Percentiles rank a stretch among this genome's conserved stretches.
Evolutionary conservation across 2,888 invertebrate genomes (phyloP).

Genomic region (Ferdinandea cuprea): DNA sequence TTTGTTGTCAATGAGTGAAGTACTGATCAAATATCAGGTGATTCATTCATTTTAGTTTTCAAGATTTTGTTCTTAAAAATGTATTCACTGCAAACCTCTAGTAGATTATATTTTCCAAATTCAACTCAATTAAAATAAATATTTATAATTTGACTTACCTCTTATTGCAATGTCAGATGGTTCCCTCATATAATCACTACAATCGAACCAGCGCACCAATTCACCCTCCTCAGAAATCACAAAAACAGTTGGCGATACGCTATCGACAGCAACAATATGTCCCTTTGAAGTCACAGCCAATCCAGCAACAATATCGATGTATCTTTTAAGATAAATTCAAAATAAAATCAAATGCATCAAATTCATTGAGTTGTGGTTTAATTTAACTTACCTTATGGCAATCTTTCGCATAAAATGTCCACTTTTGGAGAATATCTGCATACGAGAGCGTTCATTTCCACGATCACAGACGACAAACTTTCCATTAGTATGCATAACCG

Average conservation of each 20-base stretch:
- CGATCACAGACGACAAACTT: slow-evolving; percentile 99
- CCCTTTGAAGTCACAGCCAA: slow-evolving; percentile 96
- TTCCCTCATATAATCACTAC: slow-evolving; percentile 98
- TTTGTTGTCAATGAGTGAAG: no score
- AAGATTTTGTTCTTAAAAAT: no score
- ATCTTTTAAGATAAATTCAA: slow-evolving; percentile 84
- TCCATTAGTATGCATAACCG: slow-evolving; percentile 93
- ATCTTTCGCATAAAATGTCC: slow-evolving; percentile 98
- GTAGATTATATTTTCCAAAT: no score
- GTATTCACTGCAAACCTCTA: no score
- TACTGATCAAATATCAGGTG: no score
- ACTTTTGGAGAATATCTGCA: slow-evolving; percentile 98
- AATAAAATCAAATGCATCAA: neutral
- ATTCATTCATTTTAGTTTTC: no score
- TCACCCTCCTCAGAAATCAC: slow-evolving; percentile 96
- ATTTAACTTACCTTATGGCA: slow-evolving; percentile 85
- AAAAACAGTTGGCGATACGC: slow-evolving; percentile 98
- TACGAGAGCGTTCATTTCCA: slow-evolving; percentile 96
- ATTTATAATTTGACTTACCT: slow-evolving; percentile 85
- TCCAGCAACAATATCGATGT: slow-evolving; percentile 96
- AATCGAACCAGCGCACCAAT: slow-evolving; percentile 97
- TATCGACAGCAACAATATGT: slow-evolving; percentile 97
- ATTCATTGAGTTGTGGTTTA: neutral
- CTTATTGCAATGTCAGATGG: slow-evolving; percentile 98
- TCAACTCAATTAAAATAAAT: no score